Percentiles rank a stretch among this genome's conserved stretches.
phyloP scores from a whole-genome alignment of 2,888 invertebrate species.

The Clanis bilineata region DNA sequence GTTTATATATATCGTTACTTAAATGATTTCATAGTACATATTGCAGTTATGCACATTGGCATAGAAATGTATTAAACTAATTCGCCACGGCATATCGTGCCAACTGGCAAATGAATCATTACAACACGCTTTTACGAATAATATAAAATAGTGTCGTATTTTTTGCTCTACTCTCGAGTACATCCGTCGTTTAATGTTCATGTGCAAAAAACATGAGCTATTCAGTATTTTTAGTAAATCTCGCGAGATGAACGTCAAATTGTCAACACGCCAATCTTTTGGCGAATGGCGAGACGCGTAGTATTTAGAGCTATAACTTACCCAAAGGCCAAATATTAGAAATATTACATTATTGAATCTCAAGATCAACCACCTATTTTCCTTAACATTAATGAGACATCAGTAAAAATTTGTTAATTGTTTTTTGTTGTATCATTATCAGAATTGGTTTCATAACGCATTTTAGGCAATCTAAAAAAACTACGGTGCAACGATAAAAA shows the following conservation, averaged over 20 bases:
- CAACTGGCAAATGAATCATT: neutral
- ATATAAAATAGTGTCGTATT: neutral
- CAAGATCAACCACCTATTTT: neutral
- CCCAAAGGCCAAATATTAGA: neutral
- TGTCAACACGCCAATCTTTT: neutral
- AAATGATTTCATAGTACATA: neutral
- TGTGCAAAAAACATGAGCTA: neutral
- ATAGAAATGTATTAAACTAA: neutral
- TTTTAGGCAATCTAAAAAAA: neutral
- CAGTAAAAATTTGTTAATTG: neutral
- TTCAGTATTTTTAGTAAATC: neutral
- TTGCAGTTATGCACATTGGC: neutral
- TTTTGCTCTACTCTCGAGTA: neutral
- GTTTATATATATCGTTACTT: neutral
- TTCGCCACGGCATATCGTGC: neutral
- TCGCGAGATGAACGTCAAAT: neutral
- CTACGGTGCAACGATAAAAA: neutral
- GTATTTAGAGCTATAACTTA: neutral
- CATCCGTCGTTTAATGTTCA: conserved; percentile 6
- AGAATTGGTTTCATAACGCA: neutral
- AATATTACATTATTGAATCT: neutral
- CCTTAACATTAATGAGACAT: neutral
- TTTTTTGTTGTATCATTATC: neutral
- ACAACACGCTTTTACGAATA: neutral
- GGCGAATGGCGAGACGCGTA: neutral